Conservation (phyloP, 2,797 vertebrate genomes). For the Eulemur coronatus region DNA sequence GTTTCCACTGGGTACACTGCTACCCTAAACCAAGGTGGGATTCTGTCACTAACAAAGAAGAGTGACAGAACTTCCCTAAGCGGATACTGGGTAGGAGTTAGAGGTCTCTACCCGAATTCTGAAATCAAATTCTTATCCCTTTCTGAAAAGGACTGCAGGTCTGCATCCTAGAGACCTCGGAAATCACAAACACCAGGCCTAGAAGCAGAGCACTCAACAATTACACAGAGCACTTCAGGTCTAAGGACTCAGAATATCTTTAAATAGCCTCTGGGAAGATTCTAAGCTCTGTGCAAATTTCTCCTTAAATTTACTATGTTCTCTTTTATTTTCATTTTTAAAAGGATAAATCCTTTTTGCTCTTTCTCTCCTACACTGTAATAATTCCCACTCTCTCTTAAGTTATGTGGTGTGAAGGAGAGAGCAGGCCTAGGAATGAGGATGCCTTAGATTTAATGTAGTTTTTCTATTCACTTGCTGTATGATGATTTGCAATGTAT, state of each 20-base stretch:
- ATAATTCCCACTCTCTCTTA: neutral
- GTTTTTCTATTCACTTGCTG: neutral
- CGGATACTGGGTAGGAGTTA: neutral
- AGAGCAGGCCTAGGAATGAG: neutral
- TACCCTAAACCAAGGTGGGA: neutral
- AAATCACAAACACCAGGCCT: neutral
- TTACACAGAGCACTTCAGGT: neutral
- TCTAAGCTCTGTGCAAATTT: neutral
- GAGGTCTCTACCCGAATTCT: neutral
- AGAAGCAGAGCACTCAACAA: neutral
- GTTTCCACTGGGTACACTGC: neutral
- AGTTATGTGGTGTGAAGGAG: neutral
- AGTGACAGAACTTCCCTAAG: neutral
- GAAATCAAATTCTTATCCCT: neutral
- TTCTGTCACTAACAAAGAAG: neutral
- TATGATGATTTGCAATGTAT: neutral
- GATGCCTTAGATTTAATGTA: neutral
- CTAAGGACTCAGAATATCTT: neutral
- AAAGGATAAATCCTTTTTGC: neutral
- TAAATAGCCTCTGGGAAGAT: neutral
- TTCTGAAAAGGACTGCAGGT: neutral
- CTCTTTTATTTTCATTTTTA: neutral
- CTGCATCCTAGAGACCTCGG: neutral
- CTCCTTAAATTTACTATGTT: neutral
- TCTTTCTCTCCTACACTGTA: neutral